phyloP scores from a whole-genome alignment of 2,113 vertebrate genomes.

The Mastomys natalensis region DNA sequence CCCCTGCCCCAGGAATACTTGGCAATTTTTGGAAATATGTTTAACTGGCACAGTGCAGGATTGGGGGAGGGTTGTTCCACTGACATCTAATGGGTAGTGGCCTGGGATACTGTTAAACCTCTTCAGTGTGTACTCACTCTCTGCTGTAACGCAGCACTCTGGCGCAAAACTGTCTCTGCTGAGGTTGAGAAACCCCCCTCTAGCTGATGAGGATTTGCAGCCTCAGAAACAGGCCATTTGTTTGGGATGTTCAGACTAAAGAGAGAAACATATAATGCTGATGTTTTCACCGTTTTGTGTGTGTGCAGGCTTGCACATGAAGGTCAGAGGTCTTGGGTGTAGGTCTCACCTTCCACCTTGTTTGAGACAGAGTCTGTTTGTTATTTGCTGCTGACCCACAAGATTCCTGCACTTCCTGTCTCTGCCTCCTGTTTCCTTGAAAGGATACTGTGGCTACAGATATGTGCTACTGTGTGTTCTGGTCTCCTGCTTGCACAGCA shows the following conservation, averaged over 20 bases:
- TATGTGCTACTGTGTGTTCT: neutral
- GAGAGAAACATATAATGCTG: constrained; percentile 7
- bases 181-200: neutral
- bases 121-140: rapidly evolving
- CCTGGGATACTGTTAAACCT: neutral
- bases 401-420: neutral
- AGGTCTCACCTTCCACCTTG: neutral
- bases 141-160: rapidly evolving
- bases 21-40: neutral
- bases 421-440: neutral
- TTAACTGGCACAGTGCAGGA: neutral
- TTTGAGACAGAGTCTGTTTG: neutral
- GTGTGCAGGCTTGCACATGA: neutral
- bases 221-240: neutral
- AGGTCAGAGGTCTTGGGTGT: neutral
- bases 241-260: neutral
- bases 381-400: neutral
- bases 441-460: neutral
- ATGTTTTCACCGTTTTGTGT: neutral
- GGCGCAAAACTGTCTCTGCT: neutral
- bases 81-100: neutral
- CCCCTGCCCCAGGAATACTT: neutral
- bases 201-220: neutral
- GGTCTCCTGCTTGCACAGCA: neutral
- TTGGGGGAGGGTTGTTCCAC: neutral